Base-by-base conservation (phyloP, 2,888 invertebrate genomes). In the Aspidapion aeneum region DNA sequence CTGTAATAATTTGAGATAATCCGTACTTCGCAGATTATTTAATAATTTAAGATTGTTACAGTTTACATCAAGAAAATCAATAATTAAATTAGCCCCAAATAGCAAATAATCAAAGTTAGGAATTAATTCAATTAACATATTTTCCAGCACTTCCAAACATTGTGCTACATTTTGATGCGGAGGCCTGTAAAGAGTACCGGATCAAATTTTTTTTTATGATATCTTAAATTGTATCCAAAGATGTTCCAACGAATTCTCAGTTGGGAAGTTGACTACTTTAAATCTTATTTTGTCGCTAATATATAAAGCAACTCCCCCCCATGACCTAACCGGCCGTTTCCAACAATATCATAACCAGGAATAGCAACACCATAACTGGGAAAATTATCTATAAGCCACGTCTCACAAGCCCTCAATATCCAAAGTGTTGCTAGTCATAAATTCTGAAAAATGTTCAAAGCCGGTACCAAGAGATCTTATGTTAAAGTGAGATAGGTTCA, bases 61-160 rank as follows among this genome's bases (percentile, higher is more conserved):
- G 19, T 52, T 19, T 9, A 17, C 3, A n/a, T 52, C 3, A 17
- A 52, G 3, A 19, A 52, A 52, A 52, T 52, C 17, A 19, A 52
- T 19, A 52, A 9, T 52, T 9, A 52, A 52, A 19, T 52, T n/a
- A 52, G 18, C 52, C 19, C 52, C 52, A 52, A 52, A 52, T 19
- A 58, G 18, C 2, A 58, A 9, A 50, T 49, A 48, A 50, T 48
- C 48, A 49, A 49, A 58, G 7, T 22, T n/a, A 22, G 58, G 58
- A 7, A 58, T 12, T 18, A 58, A 20, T 5, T 58, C 19, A 9
- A 49, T 22, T 22, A 57, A 21, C 17, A 18, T 19, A 21, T 57
- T 57, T 22, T 57, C 57, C 18, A 57, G 21, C 17, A 17, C 16
- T 16, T 57, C 57, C 18, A 57, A 57, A 18, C 57, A 35, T n/a